Conservation (phyloP, 1,140 invertebrate species). For the Drosophila insularis region DNA sequence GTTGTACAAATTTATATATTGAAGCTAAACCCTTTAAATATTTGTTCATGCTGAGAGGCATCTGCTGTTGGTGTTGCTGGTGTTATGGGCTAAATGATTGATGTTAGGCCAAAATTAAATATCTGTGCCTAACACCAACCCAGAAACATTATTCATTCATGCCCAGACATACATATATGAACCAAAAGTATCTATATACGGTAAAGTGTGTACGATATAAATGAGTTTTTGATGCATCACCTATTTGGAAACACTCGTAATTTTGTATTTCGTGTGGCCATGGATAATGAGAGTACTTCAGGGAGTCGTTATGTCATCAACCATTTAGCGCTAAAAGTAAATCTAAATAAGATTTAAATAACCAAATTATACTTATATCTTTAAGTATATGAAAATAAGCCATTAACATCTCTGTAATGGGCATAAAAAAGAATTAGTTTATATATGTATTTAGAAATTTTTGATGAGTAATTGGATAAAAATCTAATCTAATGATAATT, state of each 20-base stretch:
- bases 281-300: not conserved
- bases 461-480: not conserved
- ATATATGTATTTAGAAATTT: not conserved
- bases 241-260: not conserved
- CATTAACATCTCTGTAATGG: not conserved
- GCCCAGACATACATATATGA: not conserved
- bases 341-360: not conserved
- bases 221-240: slow-evolving; percentile 21
- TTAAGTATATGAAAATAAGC: not conserved
- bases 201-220: slow-evolving; percentile 3
- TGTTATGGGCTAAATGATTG: slow-evolving; percentile 15
- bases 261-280: not conserved
- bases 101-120: slow-evolving; percentile 20
- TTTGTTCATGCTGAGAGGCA: not conserved
- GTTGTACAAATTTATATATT: not conserved
- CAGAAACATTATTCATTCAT: slow-evolving; percentile 3
- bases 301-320: slow-evolving; percentile 17
- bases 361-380: not conserved
- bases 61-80: not conserved
- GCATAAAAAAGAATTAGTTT: not conserved
- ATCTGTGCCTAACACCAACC: slow-evolving; percentile 7
- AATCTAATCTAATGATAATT: not conserved
- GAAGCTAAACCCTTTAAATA: not conserved
- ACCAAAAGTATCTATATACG: not conserved
- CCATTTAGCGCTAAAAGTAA: not conserved